phyloP scores from a whole-genome alignment of 2,888 invertebrate genomes.

The Tetragonula carbonaria region DNA sequence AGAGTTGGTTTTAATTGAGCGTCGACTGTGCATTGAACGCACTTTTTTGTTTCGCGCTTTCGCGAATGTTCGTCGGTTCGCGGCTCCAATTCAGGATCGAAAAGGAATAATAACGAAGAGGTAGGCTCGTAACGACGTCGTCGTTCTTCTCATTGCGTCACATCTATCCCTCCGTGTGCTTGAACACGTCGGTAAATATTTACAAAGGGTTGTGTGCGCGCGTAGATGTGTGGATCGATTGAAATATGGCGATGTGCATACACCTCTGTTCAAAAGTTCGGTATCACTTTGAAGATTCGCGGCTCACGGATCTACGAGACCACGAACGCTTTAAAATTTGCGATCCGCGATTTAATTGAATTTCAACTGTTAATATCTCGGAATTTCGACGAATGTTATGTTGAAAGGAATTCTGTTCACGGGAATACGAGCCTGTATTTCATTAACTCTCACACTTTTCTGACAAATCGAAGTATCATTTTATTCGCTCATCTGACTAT shows the following conservation, averaged over 20 bases:
- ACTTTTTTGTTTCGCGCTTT: conserved; percentile 14
- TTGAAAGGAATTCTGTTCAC: too few relatives aligned
- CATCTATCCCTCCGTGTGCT: background rate
- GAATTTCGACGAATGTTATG: too few relatives aligned
- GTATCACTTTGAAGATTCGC: too few relatives aligned
- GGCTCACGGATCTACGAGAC: too few relatives aligned
- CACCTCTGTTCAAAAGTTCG: too few relatives aligned
- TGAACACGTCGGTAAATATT: too few relatives aligned
- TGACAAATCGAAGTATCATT: background rate
- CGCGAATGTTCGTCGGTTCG: conserved; percentile 18
- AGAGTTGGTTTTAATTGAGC: conserved; percentile 32
- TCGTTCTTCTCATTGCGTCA: conserved; percentile 25
- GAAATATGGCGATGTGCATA: background rate
- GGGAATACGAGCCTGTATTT: background rate
- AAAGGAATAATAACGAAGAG: conserved; percentile 24
- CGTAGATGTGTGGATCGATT: conserved; percentile 39
- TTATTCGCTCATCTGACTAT: background rate
- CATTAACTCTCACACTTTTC: background rate
- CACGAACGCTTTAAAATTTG: too few relatives aligned
- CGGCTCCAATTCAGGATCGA: background rate
- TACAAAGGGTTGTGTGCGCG: background rate
- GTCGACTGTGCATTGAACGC: background rate
- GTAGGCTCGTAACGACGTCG: background rate
- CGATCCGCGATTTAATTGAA: too few relatives aligned
- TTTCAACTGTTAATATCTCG: too few relatives aligned